These are phyloP conservation scores for Aphis craccivora DNA, from an alignment of 1,140 invertebrate genomes.

Conservation along the genomic window DNA sequence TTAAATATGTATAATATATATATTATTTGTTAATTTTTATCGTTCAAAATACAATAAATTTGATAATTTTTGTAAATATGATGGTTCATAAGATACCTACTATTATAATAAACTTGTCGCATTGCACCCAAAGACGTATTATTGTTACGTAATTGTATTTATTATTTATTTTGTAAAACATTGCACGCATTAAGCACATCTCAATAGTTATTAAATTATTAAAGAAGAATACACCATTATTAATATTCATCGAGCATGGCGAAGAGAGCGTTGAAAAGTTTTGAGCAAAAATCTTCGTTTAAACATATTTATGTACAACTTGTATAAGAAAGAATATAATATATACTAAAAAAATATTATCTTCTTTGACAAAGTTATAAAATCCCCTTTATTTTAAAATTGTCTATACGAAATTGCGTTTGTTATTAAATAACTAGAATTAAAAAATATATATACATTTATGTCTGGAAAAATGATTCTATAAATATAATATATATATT, in stretches of 20 bases:
- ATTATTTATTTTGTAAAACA: not conserved
- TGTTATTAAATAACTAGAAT: not conserved
- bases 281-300: not conserved
- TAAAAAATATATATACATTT: not conserved
- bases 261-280: not conserved
- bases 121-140: not conserved
- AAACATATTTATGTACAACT: not conserved
- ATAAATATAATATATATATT: no score
- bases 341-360: not conserved
- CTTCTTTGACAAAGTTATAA: not conserved
- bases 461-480: not conserved
- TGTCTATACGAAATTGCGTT: not conserved
- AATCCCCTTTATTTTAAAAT: not conserved
- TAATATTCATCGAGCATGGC: not conserved
- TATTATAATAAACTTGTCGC: not conserved
- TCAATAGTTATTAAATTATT: not conserved
- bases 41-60: conserved; percentile 22
- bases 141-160: not conserved
- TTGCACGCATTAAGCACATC: not conserved
- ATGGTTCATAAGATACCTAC: not conserved
- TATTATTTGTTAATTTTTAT: not conserved
- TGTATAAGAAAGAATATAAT: not conserved
- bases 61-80: not conserved
- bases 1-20: conserved; percentile 33
- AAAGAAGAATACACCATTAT: not conserved